Conservation (phyloP, 2,888 invertebrate species). For the Galeruca laticollis region DNA sequence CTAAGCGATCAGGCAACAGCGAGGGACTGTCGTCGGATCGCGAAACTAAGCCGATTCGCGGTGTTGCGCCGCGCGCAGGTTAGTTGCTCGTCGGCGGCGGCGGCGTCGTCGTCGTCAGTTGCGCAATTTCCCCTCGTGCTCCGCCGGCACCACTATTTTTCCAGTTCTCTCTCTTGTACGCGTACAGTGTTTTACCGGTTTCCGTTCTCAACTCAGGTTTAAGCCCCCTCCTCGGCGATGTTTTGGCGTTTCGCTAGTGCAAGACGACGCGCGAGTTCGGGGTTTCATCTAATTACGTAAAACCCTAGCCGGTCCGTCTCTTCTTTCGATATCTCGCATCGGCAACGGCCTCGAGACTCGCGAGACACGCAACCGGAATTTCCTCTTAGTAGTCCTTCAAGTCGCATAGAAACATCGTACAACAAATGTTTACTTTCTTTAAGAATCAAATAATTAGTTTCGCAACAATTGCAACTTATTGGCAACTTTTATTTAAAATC, state of each 20-base stretch:
- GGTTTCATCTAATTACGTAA: constrained; percentile 56
- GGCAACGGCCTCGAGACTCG: constrained; percentile 26
- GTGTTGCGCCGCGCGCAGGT: constrained; percentile 52
- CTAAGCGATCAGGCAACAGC: constrained; percentile 68
- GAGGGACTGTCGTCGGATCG: constrained; percentile 66
- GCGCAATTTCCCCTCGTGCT: constrained; percentile 61
- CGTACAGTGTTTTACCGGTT: constrained; percentile 24
- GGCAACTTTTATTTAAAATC: background rate
- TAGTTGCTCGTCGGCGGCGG: constrained; percentile 45
- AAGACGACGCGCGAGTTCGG: constrained; percentile 22
- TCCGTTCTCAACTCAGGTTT: constrained; percentile 44
- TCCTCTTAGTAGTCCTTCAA: constrained; percentile 43
- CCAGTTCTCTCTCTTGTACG: constrained; percentile 10
- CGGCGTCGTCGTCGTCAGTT: constrained; percentile 46
- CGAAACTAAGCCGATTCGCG: constrained; percentile 63
- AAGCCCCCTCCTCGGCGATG: constrained; percentile 37
- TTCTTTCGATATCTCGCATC: constrained; percentile 18
- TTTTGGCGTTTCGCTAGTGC: constrained; percentile 31
- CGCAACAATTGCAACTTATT: background rate
- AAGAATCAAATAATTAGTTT: background rate
- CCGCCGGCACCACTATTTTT: constrained; percentile 31
- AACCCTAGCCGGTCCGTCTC: constrained; percentile 51
- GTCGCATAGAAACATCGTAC: constrained; percentile 24
- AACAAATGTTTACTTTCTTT: constrained; percentile 3
- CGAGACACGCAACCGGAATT: constrained; percentile 51